Base-by-base conservation (phyloP, 2,797 vertebrate genomes). In the Eurystomus glaucurus region DNA sequence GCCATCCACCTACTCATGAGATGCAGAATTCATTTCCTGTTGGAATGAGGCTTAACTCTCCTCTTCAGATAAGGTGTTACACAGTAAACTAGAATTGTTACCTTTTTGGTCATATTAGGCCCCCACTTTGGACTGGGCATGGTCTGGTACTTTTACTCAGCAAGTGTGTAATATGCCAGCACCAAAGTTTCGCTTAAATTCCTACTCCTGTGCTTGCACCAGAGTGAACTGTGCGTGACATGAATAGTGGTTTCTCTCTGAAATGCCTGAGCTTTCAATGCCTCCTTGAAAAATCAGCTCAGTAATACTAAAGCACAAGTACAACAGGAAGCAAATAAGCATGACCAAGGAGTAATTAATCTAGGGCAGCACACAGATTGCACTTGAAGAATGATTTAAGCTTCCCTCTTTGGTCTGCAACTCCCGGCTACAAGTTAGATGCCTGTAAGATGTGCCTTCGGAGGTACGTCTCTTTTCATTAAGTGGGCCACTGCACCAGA, bases 1-100 rank as follows among this genome's bases (percentile, higher is more conserved):
- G 64, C 11, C 15, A n/a, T 16, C 19, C 71, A 48, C 35, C 35
- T 85, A 9, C 46, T 76, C 45, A 48, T 11, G 6, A 69, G 48
- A 39, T 22, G 6, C 2, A 15, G 72, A 71, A 50, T 15, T 78
- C 50, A 41, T 64, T 15, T 78, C 50, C 45, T 64, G 11, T 48
- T 20, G 65, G 19, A 86, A 58, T 2, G 4, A 75, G 16, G 19
- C 41, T 2, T 0, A 1, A 8, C n/a, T 57, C 68, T 37, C 22
- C 57, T 61, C 37, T 65, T 39, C 71, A 78, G 31, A 14, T 12
- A 18, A 68, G 14, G 19, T 43, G 17, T 33, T 72, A 33, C 58
- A 26, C 21, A 92, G 29, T 28, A 60, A 75, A 20, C 3, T 58
- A 86, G 43, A 82, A 58, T 8, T 55, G 26, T 3, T 48, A 28